Percentiles rank a stretch among this genome's conserved stretches.
These are phyloP conservation scores for Lepidothrix coronata DNA, from an alignment of 2,113 vertebrate genomes.

Conservation along the genomic window DNA sequence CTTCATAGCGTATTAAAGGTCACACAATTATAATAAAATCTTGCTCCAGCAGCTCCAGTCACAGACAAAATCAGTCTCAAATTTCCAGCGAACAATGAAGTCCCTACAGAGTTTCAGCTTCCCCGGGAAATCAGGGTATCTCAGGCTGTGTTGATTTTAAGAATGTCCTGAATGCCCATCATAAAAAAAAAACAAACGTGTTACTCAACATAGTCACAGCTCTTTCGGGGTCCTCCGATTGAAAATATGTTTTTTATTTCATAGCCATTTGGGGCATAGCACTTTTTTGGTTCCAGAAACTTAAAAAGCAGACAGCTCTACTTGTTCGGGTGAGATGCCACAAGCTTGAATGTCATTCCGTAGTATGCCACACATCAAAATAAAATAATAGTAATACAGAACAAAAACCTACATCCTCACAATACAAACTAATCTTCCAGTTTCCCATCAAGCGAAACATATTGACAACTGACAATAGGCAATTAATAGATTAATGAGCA, in stretches of 20 bases:
- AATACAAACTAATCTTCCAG: conserved; percentile 60
- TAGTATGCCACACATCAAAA: neutral
- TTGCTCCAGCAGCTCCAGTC: conserved; percentile 55
- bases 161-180: conserved; percentile 41
- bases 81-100: conserved; percentile 63
- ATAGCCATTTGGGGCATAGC: neutral
- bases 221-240: neutral
- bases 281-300: conserved; percentile 24
- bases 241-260: neutral
- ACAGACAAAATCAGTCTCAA: conserved; percentile 67
- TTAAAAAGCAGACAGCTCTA: neutral
- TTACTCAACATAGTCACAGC: neutral
- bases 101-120: conserved; percentile 58
- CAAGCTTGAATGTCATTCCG: neutral
- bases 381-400: conserved; percentile 29
- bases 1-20: conserved; percentile 66
- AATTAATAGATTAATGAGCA: conserved; percentile 74
- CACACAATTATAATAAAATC: conserved; percentile 71
- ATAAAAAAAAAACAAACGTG: neutral
- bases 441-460: conserved; percentile 61
- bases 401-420: conserved; percentile 47
- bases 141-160: conserved; percentile 61
- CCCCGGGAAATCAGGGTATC: conserved; percentile 46
- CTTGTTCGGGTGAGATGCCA: neutral
- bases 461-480: conserved; percentile 70